Conservation (phyloP, 2,113 vertebrate species). For the Dunckerocampus dactyliophorus region DNA sequence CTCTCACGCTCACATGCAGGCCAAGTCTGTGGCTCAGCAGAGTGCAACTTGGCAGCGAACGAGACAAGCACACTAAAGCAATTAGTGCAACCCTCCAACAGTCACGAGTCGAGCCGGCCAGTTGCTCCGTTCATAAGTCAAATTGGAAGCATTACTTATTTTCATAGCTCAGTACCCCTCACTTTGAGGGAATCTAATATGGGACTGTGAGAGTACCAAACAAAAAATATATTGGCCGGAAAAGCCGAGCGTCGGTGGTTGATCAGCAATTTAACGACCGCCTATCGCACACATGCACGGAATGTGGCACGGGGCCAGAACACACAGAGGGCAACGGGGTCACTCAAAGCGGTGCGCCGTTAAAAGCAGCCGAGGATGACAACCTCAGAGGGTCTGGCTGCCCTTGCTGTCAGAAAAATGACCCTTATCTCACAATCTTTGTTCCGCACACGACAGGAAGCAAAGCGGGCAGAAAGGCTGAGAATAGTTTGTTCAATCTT, state of each 20-base stretch:
- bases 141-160: slow-evolving; percentile 59
- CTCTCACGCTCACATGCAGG: slow-evolving; percentile 51
- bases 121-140: slow-evolving; percentile 48
- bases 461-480: slow-evolving; percentile 20
- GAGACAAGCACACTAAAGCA: slow-evolving; percentile 62
- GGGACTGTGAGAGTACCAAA: slow-evolving; percentile 7
- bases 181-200: slow-evolving; percentile 47
- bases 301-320: not conserved
- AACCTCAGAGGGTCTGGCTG: slow-evolving; percentile 40
- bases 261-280: slow-evolving; percentile 22
- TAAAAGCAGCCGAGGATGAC: slow-evolving; percentile 42
- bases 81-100: slow-evolving; percentile 63
- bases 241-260: slow-evolving; percentile 23
- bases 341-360: slow-evolving; percentile 10
- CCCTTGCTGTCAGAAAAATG: slow-evolving; percentile 57
- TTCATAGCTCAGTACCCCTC: slow-evolving; percentile 48
- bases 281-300: not conserved
- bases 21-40: slow-evolving; percentile 63
- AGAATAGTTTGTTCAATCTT: slow-evolving; percentile 26
- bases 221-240: slow-evolving; percentile 3
- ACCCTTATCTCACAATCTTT: slow-evolving; percentile 56
- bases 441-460: slow-evolving; percentile 44
- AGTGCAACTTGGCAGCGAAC: slow-evolving; percentile 60
- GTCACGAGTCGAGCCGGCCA: slow-evolving; percentile 34
- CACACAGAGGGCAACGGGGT: slow-evolving; percentile 10